These are phyloP conservation scores for Hemistola chrysoprasaria DNA, from an alignment of 2,888 invertebrate genomes.

Conservation along the genomic window DNA sequence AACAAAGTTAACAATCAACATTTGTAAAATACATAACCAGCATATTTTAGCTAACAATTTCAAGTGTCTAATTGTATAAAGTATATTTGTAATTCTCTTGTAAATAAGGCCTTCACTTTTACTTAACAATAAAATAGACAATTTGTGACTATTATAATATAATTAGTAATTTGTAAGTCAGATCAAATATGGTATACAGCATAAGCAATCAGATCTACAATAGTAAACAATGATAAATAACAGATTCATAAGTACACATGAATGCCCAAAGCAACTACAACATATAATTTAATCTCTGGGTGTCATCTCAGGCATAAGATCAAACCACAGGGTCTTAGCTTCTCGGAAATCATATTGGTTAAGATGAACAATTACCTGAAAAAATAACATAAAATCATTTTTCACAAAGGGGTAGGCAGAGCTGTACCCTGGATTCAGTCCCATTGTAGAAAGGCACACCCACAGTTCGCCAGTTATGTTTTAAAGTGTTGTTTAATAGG, in stretches of 20 bases:
- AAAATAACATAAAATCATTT: no score
- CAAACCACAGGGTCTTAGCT: slow-evolving; percentile 88
- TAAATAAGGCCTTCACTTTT: slow-evolving; percentile 24
- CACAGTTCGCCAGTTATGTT: no score
- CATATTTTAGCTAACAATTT: slow-evolving; percentile 12
- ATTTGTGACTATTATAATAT: slow-evolving; percentile 12
- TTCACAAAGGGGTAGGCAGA: no score
- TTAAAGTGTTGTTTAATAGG: no score
- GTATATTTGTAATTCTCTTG: slow-evolving; percentile 10
- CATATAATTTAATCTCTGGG: slow-evolving; percentile 52
- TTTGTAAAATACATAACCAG: slow-evolving; percentile 21
- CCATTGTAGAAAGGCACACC: no score
- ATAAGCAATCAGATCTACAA: slow-evolving; percentile 31
- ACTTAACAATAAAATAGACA: slow-evolving; percentile 11
- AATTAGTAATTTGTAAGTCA: slow-evolving; percentile 22
- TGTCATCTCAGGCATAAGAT: slow-evolving; percentile 82
- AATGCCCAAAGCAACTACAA: slow-evolving; percentile 23
- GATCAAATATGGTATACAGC: slow-evolving; percentile 36
- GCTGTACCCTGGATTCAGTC: no score
- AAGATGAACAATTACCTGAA: slow-evolving; percentile 85
- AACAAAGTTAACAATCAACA: slow-evolving; percentile 12
- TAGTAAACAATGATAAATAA: slow-evolving; percentile 27
- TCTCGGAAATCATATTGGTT: slow-evolving; percentile 86
- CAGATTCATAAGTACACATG: slow-evolving; percentile 46
- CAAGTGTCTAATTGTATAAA: slow-evolving; percentile 16